These are phyloP conservation scores for Pseudopipra pipra DNA, from an alignment of 2,113 vertebrate genomes.

Conservation along the genomic window DNA sequence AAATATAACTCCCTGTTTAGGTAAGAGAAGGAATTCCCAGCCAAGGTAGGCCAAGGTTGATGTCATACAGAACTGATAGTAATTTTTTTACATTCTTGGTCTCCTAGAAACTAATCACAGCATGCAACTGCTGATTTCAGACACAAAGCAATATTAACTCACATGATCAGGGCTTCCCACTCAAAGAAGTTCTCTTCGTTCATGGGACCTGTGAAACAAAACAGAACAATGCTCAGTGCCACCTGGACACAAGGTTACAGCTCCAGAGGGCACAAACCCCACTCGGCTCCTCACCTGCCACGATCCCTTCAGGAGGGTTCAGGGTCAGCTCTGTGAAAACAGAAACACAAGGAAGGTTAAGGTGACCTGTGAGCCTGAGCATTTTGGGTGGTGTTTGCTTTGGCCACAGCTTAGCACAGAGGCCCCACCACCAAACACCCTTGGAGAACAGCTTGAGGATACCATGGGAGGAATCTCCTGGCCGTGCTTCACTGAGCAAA, in stretches of 20 bases:
- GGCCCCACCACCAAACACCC: not conserved
- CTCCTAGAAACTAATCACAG: not conserved
- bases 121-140: not conserved
- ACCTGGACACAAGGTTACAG: not conserved
- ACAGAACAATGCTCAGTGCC: not conserved
- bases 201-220: conserved; percentile 82
- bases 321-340: conserved; percentile 86
- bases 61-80: fast-evolving
- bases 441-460: not conserved
- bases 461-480: not conserved
- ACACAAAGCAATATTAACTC: conserved; percentile 65
- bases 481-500: not conserved
- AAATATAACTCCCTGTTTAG: not conserved
- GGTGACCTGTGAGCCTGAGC: not conserved
- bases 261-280: not conserved
- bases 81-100: not conserved
- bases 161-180: conserved; percentile 99
- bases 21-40: not conserved
- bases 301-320: conserved; percentile 95
- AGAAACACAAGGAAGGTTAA: conserved; percentile 20
- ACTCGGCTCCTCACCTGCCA: conserved; percentile 85
- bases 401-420: not conserved
- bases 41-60: not conserved
- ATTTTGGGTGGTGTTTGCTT: not conserved
- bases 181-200: conserved; percentile 99